Evolutionary conservation across 2,888 invertebrate genomes (phyloP).

Genomic region (Thymelicus sylvestris): DNA sequence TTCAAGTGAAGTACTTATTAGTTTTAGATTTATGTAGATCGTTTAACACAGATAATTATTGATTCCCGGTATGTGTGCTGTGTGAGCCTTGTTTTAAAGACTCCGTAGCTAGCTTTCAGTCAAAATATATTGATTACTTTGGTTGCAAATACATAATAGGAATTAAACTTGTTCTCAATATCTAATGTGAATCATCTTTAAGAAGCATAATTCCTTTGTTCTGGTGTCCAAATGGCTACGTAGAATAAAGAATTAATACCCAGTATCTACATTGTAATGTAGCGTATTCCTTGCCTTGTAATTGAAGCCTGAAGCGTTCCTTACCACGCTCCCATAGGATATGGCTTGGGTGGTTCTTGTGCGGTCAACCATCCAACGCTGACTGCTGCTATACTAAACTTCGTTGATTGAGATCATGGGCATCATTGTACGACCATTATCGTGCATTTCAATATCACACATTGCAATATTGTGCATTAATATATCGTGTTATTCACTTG

Average conservation of each 20-base stretch:
- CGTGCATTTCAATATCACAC: background rate
- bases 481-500: background rate
- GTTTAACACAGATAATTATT: background rate
- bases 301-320: too few species aligned
- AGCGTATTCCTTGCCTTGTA: too few species aligned
- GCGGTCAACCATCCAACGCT: too few species aligned
- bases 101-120: background rate
- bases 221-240: background rate
- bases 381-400: too few species aligned
- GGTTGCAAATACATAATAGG: background rate
- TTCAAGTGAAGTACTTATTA: constrained; percentile 26
- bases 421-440: too few species aligned
- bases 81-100: constrained; percentile 23
- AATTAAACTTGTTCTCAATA: background rate
- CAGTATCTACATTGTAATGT: too few species aligned
- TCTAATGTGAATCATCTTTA: background rate
- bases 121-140: too few species aligned
- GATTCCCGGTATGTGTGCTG: background rate
- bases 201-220: background rate
- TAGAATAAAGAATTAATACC: too few species aligned
- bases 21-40: constrained; percentile 4
- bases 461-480: background rate
- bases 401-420: too few species aligned
- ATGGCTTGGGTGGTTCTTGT: too few species aligned
- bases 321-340: too few species aligned